Conservation (phyloP, 2,888 invertebrate species). For the Helobdella robusta region DNA sequence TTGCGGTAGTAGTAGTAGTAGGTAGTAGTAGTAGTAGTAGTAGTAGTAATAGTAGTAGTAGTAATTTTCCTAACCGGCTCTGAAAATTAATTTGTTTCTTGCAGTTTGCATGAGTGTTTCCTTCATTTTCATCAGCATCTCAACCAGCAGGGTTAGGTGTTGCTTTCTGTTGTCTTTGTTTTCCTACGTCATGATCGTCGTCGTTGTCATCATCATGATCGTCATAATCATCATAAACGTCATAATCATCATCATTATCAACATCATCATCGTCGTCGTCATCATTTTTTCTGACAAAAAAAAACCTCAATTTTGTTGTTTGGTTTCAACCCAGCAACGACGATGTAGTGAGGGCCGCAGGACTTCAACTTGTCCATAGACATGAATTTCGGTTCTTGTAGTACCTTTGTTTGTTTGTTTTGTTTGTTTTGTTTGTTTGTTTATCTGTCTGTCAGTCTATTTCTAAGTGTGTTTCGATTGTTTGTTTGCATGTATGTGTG, state of each 20-base stretch:
- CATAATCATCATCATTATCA: conserved; percentile 5
- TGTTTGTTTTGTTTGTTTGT: too few relatives aligned
- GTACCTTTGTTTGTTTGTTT: conserved; percentile 53
- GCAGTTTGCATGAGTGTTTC: neutral
- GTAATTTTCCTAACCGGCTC: conserved; percentile 16
- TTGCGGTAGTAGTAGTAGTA: too few relatives aligned
- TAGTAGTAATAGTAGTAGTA: too few relatives aligned
- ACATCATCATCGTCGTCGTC: conserved; percentile 8
- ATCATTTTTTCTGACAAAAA: neutral
- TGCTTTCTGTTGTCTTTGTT: conserved; percentile 4
- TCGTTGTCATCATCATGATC: conserved; percentile 1
- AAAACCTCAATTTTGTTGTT: conserved; percentile 51
- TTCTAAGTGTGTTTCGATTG: too few relatives aligned
- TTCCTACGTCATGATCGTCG: neutral
- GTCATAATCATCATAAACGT: neutral
- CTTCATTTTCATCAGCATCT: conserved; percentile 7
- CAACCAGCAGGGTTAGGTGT: conserved; percentile 4
- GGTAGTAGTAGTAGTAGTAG: too few relatives aligned
- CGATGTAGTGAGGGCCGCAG: conserved; percentile 85
- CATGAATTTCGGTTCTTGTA: conserved; percentile 73
- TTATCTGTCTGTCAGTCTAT: too few relatives aligned
- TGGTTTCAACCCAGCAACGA: conserved; percentile 78
- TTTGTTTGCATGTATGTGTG: too few relatives aligned
- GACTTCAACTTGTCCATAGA: conserved; percentile 88
- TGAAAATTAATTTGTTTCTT: neutral